Percentiles rank a stretch among this genome's conserved stretches.
Conservation (phyloP, 2,888 invertebrate species). For the Apotomis capreana region DNA sequence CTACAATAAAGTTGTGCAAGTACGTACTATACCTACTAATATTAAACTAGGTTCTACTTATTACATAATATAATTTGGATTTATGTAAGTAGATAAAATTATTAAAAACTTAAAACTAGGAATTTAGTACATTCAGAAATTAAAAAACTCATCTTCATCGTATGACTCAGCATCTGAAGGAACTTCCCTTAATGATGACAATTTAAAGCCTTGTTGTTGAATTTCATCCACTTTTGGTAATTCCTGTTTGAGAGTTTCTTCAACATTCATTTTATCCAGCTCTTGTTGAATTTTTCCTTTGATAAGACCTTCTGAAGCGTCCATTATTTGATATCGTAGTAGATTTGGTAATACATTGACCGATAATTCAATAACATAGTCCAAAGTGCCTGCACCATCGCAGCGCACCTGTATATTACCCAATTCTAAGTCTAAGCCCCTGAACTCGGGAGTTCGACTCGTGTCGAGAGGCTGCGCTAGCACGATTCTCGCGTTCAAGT, state of each 20-base stretch:
- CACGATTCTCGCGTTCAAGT: slow-evolving; percentile 87
- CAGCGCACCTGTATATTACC: slow-evolving; percentile 93
- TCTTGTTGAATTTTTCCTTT: slow-evolving; percentile 89
- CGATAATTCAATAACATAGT: slow-evolving; percentile 91
- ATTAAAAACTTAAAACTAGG: too few relatives aligned
- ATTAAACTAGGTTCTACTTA: too few relatives aligned
- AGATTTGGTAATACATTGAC: slow-evolving; percentile 93
- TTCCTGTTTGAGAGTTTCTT: slow-evolving; percentile 87
- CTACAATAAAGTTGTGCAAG: too few relatives aligned
- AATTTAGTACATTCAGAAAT: slow-evolving; percentile 58
- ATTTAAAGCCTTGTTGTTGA: slow-evolving; percentile 76
- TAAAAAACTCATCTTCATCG: slow-evolving; percentile 78
- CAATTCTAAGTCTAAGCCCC: slow-evolving; percentile 89
- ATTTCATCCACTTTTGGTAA: slow-evolving; percentile 86
- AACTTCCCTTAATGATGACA: slow-evolving; percentile 64
- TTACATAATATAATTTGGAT: too few relatives aligned
- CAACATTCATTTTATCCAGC: slow-evolving; percentile 88
- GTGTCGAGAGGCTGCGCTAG: slow-evolving; percentile 91
- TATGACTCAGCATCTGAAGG: slow-evolving; percentile 52
- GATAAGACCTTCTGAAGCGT: slow-evolving; percentile 90
- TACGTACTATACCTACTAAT: too few relatives aligned
- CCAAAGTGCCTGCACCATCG: slow-evolving; percentile 92
- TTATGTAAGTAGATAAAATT: too few relatives aligned
- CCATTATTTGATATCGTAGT: slow-evolving; percentile 93
- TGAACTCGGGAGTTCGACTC: slow-evolving; percentile 87